Conservation (phyloP, 2,113 vertebrate species). For the Datnioides undecimradiatus region DNA sequence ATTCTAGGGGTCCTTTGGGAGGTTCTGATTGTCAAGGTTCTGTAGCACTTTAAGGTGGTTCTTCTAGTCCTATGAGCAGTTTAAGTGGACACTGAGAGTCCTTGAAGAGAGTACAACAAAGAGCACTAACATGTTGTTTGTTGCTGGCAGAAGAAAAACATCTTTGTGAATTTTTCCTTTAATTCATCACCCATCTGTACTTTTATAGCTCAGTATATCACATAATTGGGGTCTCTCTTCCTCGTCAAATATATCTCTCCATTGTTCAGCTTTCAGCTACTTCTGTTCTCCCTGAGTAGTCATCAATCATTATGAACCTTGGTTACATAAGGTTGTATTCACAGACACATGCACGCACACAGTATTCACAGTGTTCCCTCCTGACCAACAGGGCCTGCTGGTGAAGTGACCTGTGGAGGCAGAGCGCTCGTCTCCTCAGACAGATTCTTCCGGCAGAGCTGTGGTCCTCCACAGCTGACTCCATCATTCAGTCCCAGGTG, state of each 20-base stretch:
- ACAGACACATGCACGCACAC: constrained; percentile 7
- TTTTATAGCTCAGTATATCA: background rate
- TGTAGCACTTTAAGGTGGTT: background rate
- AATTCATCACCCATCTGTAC: background rate
- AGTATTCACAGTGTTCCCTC: constrained; percentile 19
- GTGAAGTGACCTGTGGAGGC: constrained; percentile 30
- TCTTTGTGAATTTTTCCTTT: background rate
- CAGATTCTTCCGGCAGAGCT: constrained; percentile 28
- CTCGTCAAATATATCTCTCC: background rate
- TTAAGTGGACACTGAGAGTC: background rate
- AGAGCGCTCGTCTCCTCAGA: constrained; percentile 15
- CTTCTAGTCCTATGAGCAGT: background rate
- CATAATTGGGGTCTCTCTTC: background rate
- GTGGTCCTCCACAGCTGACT: constrained; percentile 56
- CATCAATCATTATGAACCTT: constrained; percentile 18
- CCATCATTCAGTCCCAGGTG: constrained; percentile 68
- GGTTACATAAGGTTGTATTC: constrained; percentile 50
- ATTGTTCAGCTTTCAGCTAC: constrained; percentile 19
- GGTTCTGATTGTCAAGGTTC: no score
- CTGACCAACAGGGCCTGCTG: constrained; percentile 27
- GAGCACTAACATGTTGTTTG: background rate
- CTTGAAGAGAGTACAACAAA: background rate
- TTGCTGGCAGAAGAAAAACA: background rate
- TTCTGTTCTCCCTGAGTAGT: constrained; percentile 22
- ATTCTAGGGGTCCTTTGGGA: background rate